Evolutionary conservation across 2,797 vertebrate genomes (phyloP).

Genomic region (Chanos chanos): DNA sequence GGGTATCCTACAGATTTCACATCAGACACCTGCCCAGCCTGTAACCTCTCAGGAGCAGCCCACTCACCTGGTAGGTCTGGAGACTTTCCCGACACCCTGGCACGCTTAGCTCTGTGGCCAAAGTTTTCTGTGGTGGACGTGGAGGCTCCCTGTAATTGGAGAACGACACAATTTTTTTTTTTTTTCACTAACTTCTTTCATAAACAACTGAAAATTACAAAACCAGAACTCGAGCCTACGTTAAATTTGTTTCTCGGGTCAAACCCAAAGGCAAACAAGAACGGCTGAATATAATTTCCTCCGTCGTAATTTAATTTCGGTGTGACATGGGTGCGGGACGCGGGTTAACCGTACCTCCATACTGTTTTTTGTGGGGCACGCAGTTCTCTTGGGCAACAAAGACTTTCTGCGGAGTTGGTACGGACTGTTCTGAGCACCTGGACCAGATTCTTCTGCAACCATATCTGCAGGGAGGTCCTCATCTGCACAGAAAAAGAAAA

Average conservation of each 20-base stretch:
- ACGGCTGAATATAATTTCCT: too few species aligned
- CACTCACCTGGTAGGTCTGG: slow-evolving; percentile 93
- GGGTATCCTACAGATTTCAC: too few species aligned
- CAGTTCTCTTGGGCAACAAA: slow-evolving; percentile 98
- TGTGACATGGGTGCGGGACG: too few species aligned
- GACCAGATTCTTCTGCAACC: slow-evolving; percentile 99
- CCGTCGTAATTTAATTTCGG: too few species aligned
- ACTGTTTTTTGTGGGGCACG: slow-evolving; percentile 94
- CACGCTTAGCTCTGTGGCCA: slow-evolving; percentile 96
- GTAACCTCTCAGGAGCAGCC: background rate
- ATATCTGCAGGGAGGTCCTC: slow-evolving; percentile 99
- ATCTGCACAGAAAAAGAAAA: slow-evolving; percentile 68
- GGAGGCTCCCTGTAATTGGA: slow-evolving; percentile 85
- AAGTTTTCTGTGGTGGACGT: slow-evolving; percentile 98
- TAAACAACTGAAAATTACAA: too few species aligned
- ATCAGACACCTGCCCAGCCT: background rate
- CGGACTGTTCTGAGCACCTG: slow-evolving; percentile 99
- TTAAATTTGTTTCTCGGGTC: too few species aligned
- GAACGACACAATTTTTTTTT: background rate
- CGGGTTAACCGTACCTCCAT: too few species aligned
- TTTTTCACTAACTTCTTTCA: background rate
- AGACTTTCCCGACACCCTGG: slow-evolving; percentile 96
- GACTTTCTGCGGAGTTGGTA: slow-evolving; percentile 99
- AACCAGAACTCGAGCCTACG: too few species aligned
- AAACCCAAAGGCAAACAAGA: too few species aligned